Evolutionary conservation across 2,888 invertebrate species (phyloP).

Genomic region (Cetonia aurata): DNA sequence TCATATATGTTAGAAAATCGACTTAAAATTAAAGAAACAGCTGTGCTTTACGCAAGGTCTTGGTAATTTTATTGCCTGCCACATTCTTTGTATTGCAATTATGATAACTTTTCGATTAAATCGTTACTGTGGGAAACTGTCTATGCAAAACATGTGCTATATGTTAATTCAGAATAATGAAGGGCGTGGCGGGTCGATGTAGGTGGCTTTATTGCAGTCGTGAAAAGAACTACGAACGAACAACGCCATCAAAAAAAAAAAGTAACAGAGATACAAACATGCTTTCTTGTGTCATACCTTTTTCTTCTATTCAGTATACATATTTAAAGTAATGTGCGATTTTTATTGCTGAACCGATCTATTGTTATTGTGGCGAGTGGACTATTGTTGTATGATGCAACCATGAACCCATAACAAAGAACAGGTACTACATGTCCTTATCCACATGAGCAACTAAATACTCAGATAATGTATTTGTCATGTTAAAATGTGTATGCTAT

Average conservation of each 20-base stretch:
- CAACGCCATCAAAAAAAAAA: constrained; percentile 14
- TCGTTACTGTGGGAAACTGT: constrained; percentile 48
- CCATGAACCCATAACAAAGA: constrained; percentile 7
- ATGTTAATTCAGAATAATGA: constrained; percentile 53
- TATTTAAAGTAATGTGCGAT: constrained; percentile 31
- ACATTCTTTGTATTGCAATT: constrained; percentile 32
- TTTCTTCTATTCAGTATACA: constrained; percentile 9
- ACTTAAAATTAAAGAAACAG: not conserved
- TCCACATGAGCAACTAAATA: not conserved
- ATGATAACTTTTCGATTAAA: constrained; percentile 45
- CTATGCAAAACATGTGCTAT: constrained; percentile 47
- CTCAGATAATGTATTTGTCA: constrained; percentile 21
- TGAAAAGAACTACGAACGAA: constrained; percentile 43
- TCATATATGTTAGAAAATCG: not conserved
- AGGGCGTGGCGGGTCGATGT: constrained; percentile 50
- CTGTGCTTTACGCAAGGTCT: not conserved
- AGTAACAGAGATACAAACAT: constrained; percentile 24
- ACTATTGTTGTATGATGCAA: not conserved
- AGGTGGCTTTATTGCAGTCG: constrained; percentile 48
- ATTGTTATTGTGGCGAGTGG: constrained; percentile 14
- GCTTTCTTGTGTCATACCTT: constrained; percentile 16
- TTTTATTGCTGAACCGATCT: constrained; percentile 20
- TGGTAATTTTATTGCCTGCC: constrained; percentile 17
- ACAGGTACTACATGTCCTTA: constrained; percentile 18
- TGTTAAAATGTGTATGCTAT: constrained; percentile 27